These are phyloP conservation scores for Gambusia affinis DNA, from an alignment of 2,113 vertebrate genomes.

Conservation along the genomic window DNA sequence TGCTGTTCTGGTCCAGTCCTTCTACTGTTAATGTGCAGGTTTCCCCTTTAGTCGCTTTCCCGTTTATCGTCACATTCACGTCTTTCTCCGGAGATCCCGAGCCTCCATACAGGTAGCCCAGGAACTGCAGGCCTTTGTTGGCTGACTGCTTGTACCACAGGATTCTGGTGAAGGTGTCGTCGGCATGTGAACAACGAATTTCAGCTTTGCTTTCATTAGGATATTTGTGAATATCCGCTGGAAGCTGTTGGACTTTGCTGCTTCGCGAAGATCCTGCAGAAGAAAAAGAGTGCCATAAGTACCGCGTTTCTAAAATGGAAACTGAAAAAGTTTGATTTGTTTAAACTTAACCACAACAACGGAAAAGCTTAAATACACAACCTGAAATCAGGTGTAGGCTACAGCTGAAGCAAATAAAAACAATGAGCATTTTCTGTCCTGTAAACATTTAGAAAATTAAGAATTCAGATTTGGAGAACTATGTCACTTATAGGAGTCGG, in stretches of 20 bases:
- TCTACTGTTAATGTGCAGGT: slow-evolving; percentile 13
- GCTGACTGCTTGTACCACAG: slow-evolving; percentile 58
- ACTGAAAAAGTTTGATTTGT: not conserved
- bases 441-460: not conserved
- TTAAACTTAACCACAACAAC: not conserved
- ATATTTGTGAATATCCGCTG: slow-evolving; percentile 11
- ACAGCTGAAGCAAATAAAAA: slow-evolving; percentile 4
- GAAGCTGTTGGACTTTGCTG: slow-evolving; percentile 31
- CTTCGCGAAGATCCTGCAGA: slow-evolving; percentile 21
- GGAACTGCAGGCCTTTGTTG: slow-evolving; percentile 13
- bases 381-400: slow-evolving; percentile 23
- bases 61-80: not conserved
- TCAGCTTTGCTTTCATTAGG: not conserved
- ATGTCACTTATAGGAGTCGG: no score
- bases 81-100: not conserved
- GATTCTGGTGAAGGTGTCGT: slow-evolving; percentile 5
- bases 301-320: not conserved
- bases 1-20: slow-evolving; percentile 19
- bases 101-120: slow-evolving; percentile 30
- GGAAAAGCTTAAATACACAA: slow-evolving; percentile 1
- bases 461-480: not conserved
- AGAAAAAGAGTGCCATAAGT: accelerated
- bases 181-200: slow-evolving; percentile 52
- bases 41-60: not conserved
- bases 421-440: slow-evolving; percentile 7